These are phyloP conservation scores for Acanthococcus lagerstroemiae DNA, from an alignment of 2,888 invertebrate species.

Conservation along the genomic window DNA sequence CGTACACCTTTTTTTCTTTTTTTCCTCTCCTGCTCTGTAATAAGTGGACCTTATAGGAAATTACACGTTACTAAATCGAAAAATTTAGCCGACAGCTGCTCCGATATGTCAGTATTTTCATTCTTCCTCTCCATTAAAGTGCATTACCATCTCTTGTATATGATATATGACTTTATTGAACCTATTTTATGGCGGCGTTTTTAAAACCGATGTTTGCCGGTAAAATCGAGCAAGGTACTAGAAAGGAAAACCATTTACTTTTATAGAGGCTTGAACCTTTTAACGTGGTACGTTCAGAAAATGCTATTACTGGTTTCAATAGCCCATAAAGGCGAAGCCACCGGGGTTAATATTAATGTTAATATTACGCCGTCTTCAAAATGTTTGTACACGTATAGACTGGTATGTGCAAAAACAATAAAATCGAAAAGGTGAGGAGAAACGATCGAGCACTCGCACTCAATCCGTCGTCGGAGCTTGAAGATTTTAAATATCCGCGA, in stretches of 20 bases:
- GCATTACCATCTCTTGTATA: slow-evolving; percentile 18
- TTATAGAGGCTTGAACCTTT: slow-evolving; percentile 25
- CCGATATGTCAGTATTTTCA: slow-evolving; percentile 12
- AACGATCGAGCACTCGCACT: too few relatives aligned
- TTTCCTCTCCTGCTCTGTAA: neutral
- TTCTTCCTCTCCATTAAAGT: slow-evolving; percentile 4
- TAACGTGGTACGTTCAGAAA: slow-evolving; percentile 20
- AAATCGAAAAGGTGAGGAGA: neutral
- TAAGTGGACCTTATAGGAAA: slow-evolving; percentile 4
- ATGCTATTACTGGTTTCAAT: slow-evolving; percentile 21
- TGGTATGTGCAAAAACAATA: neutral
- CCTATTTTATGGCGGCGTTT: slow-evolving; percentile 23
- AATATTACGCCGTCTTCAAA: slow-evolving; percentile 17
- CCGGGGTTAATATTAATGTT: slow-evolving; percentile 26
- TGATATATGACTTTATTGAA: slow-evolving; percentile 29
- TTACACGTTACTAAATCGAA: slow-evolving; percentile 28
- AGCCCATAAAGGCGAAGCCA: slow-evolving; percentile 24
- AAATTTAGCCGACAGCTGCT: slow-evolving; percentile 24
- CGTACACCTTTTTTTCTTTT: neutral
- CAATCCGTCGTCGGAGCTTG: neutral
- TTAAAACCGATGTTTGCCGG: slow-evolving; percentile 24
- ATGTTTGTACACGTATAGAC: slow-evolving; percentile 11
- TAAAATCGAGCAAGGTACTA: slow-evolving; percentile 16
- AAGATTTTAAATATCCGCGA: neutral
- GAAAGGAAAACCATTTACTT: slow-evolving; percentile 26